Evolutionary conservation across 2,888 invertebrate genomes (phyloP).

Genomic region (Cantharis lateralis): DNA sequence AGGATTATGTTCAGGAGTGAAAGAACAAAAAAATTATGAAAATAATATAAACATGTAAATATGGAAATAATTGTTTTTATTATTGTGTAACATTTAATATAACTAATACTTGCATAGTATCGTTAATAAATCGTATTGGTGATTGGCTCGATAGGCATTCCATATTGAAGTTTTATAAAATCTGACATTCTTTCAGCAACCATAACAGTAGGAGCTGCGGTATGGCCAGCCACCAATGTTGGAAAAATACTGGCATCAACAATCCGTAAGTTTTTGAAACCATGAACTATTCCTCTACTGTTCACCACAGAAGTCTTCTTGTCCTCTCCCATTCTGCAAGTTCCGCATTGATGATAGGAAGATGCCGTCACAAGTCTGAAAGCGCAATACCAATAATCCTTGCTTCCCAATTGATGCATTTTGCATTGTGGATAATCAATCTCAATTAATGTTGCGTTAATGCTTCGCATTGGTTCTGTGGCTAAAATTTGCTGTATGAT

Average conservation of each 20-base stretch:
- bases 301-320: slow-evolving; percentile 58
- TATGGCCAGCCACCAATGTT: slow-evolving; percentile 57
- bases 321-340: slow-evolving; percentile 60
- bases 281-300: slow-evolving; percentile 57
- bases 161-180: slow-evolving; percentile 49
- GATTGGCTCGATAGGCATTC: not conserved
- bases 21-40: too few species aligned
- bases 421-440: slow-evolving; percentile 54
- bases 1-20: too few species aligned
- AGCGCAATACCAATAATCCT: slow-evolving; percentile 59
- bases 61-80: too few species aligned
- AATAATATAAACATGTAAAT: too few species aligned
- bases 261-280: slow-evolving; percentile 57
- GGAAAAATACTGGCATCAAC: slow-evolving; percentile 62
- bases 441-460: slow-evolving; percentile 5
- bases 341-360: slow-evolving; percentile 59
- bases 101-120: too few species aligned
- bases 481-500: slow-evolving; percentile 31
- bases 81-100: too few species aligned
- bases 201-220: slow-evolving; percentile 59
- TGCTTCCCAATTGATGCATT: slow-evolving; percentile 46
- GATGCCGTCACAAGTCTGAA: slow-evolving; percentile 54
- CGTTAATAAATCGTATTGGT: not conserved
- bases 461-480: slow-evolving; percentile 45
- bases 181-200: slow-evolving; percentile 62